Conservation (phyloP, 30 jellyfish, hydroid and myxozoan genomes). For the Hydra vulgaris region DNA sequence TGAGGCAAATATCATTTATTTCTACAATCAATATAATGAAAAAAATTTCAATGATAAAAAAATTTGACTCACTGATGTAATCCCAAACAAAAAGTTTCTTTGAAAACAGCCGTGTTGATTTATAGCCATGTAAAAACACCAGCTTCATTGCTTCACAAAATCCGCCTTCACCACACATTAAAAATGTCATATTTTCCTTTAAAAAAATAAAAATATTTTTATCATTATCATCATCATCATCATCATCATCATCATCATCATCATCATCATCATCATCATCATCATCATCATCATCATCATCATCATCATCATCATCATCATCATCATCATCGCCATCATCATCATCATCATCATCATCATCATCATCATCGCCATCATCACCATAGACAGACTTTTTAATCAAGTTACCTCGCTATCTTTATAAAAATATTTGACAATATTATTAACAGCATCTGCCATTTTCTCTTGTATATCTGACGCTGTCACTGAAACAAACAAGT, state of each 20-base stretch:
- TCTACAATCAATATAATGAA: too few species aligned
- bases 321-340: neutral
- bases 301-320: neutral
- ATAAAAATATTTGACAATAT: constrained; percentile 60
- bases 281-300: neutral
- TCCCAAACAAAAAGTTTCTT: constrained; percentile 85
- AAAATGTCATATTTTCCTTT: constrained; percentile 68
- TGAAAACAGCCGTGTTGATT: constrained; percentile 53
- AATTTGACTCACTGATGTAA: constrained; percentile 62
- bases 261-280: neutral
- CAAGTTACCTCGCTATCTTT: constrained; percentile 60
- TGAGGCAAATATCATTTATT: too few species aligned
- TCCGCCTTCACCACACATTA: constrained; percentile 85
- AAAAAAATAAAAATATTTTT: neutral
- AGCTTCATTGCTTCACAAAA: constrained; percentile 69
- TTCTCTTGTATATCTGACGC: constrained; percentile 62
- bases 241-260: too few species aligned
- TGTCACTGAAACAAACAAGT: constrained; percentile 9
- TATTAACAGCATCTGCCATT: constrained; percentile 86
- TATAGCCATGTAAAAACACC: constrained; percentile 67
- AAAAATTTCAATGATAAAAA: too few species aligned
- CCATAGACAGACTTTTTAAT: neutral
- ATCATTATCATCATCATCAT: neutral
- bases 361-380: neutral
- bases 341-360: neutral